These are phyloP conservation scores for Aphidius ervi DNA, from an alignment of 1,140 invertebrate species.

Conservation along the genomic window DNA sequence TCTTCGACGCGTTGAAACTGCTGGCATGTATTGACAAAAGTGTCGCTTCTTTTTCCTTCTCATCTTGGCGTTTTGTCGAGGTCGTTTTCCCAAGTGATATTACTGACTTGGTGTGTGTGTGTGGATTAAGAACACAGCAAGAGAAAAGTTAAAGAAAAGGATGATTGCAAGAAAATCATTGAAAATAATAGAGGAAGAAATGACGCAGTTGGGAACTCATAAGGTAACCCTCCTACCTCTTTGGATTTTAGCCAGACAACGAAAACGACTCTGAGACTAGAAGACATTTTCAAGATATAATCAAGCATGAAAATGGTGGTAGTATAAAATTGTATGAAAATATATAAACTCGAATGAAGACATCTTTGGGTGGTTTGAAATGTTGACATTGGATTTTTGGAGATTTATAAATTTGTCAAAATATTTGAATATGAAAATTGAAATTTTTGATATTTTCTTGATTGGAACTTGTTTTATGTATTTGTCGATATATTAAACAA, in stretches of 20 bases:
- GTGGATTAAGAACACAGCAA: conserved; percentile 28
- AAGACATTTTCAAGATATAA: conserved; percentile 24
- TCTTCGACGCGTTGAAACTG: conserved; percentile 29
- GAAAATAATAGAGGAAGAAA: conserved; percentile 45
- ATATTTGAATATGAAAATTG: too few relatives aligned
- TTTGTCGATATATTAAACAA: too few relatives aligned
- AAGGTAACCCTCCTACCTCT: conserved; percentile 32
- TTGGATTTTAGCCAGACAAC: conserved; percentile 14
- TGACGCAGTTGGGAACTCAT: conserved; percentile 50
- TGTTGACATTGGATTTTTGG: conserved; percentile 10
- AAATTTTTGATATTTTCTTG: too few relatives aligned
- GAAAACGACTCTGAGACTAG: conserved; percentile 13
- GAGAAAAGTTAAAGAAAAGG: conserved; percentile 24
- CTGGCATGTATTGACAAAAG: conserved; percentile 51
- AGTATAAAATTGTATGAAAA: conserved; percentile 17
- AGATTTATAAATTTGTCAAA: conserved; percentile 10
- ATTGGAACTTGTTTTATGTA: background rate
- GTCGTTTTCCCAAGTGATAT: conserved; percentile 47
- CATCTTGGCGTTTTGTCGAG: conserved; percentile 40
- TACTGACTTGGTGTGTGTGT: conserved; percentile 30
- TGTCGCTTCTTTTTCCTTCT: conserved; percentile 36
- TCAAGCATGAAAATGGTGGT: conserved; percentile 17
- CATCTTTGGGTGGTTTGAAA: conserved; percentile 27
- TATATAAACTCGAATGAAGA: conserved; percentile 31
- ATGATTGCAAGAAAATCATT: conserved; percentile 53